Base-by-base conservation (phyloP, 1,140 invertebrate species). In the Berghia stephanieae region DNA sequence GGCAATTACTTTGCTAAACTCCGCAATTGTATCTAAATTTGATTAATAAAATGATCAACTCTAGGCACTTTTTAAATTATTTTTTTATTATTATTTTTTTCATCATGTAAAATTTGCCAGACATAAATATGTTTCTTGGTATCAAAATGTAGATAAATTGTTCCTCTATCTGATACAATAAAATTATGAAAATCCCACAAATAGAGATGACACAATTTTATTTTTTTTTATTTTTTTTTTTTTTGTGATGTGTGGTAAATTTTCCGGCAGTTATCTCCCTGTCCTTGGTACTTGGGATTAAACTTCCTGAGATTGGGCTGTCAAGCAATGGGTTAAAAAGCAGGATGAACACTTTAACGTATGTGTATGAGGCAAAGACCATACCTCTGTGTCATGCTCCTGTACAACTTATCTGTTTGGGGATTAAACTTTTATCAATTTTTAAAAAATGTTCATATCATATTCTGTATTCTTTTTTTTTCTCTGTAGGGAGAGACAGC, bases 401-500 rank as follows among this genome's bases (percentile, higher is more conserved):
- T 49, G 10, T 49, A 49, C 38, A 8, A 3, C 13, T 21, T 21
- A 6, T 16, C n/a, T 70, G 13, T 21, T n/a, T 18, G 42, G n/a
- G 27, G 6, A 36, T 38, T 70, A 3, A 24, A 44, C 10, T 60
- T 60, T n/a, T 21, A 21, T 6, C 34, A n/a, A 60, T 31, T 21
- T 1, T 2, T 70, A 44, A 13, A 44, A 16, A 0, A 44, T 34
- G 1, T 1, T 2, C 21, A 27, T 18, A 5, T 70, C 34, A 24
- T 63, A 44, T 63, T 71, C 16, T 55, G 13, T 36, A 34, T 24
- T 63, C 44, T 6, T 63, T 68, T 75, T 16, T 44, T 79, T 82
- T 80, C 76, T 83, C 79, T 84, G 88, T 85, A 98, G 96, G 97
- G 97, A 78, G 97, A 99, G 90, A 95, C 96, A 55, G 93, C 96